Evolutionary conservation across 2,797 vertebrate species (phyloP).

Genomic region (Liparis tanakae): DNA sequence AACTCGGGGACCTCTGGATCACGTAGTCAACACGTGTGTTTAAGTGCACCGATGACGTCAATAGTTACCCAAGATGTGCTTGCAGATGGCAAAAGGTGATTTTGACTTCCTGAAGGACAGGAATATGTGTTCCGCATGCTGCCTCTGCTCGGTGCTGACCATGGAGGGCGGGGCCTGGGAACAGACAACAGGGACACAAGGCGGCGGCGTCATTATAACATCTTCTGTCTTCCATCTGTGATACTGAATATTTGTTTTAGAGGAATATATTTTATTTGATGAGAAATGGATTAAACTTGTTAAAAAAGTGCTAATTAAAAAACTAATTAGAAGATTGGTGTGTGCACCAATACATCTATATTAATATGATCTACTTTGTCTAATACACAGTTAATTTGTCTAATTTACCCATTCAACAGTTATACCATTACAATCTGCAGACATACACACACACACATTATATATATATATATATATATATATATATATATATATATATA

Average conservation of each 20-base stretch:
- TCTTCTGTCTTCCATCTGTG: not conserved
- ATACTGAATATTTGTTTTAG: not conserved
- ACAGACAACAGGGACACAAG: conserved; percentile 9
- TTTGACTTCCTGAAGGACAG: conserved; percentile 99
- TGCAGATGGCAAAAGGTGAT: conserved; percentile 98
- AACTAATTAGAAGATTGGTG: too few relatives aligned
- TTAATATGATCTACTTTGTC: too few relatives aligned
- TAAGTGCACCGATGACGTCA: not conserved
- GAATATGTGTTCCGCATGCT: conserved; percentile 98
- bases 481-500: too few relatives aligned
- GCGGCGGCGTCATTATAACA: not conserved
- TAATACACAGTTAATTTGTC: too few relatives aligned
- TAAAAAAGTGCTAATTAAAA: not conserved
- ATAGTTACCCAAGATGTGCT: conserved; percentile 95
- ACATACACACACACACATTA: not conserved
- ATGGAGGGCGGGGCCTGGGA: conserved; percentile 96
- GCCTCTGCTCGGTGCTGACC: conserved; percentile 97
- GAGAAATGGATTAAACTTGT: not conserved
- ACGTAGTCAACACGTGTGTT: not conserved
- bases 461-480: too few relatives aligned
- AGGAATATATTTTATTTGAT: not conserved
- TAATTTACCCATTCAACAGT: not conserved
- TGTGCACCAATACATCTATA: too few relatives aligned
- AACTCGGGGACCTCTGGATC: not conserved
- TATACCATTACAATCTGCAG: not conserved